Percentiles rank a stretch among this genome's conserved stretches.
Conservation (phyloP, 1,140 invertebrate genomes). For the Acromyrmex echinatior region DNA sequence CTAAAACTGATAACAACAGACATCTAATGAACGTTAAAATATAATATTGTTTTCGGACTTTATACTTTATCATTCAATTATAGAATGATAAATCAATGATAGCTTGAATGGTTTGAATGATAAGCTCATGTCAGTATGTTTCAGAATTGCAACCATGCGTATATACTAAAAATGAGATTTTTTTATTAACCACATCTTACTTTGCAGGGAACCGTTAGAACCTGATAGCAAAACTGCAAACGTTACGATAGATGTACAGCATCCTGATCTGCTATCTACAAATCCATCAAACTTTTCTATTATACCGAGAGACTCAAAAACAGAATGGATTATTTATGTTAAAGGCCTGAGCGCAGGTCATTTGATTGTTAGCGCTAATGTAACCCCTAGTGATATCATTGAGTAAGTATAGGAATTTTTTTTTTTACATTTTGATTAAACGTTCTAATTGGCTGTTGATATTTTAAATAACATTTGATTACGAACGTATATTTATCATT, state of each 20-base stretch:
- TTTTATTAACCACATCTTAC: slow-evolving; percentile 17
- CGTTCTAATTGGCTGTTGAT: neutral
- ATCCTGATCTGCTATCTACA: slow-evolving; percentile 79
- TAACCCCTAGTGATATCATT: slow-evolving; percentile 84
- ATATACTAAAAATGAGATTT: slow-evolving; percentile 51
- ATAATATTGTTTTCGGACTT: slow-evolving; percentile 12
- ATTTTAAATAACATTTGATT: neutral
- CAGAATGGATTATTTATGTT: slow-evolving; percentile 86
- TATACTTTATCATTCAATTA: slow-evolving; percentile 28
- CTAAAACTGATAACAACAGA: neutral
- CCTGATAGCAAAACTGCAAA: slow-evolving; percentile 73
- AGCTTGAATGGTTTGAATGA: neutral
- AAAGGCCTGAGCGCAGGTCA: slow-evolving; percentile 88
- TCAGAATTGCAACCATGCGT: neutral
- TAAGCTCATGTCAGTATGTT: neutral
- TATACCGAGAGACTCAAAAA: slow-evolving; percentile 13
- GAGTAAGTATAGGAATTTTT: slow-evolving; percentile 83
- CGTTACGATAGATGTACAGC: slow-evolving; percentile 79
- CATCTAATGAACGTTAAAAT: neutral
- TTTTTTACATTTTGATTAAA: neutral
- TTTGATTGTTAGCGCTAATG: slow-evolving; percentile 87
- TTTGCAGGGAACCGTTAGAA: slow-evolving; percentile 67
- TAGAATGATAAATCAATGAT: too few relatives aligned
- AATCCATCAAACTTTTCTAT: slow-evolving; percentile 74
- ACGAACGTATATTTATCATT: neutral